phyloP scores from a whole-genome alignment of 30 jellyfish, hydroid and myxozoan genomes.

The Aurelia aurita complex sp. Pacific region DNA sequence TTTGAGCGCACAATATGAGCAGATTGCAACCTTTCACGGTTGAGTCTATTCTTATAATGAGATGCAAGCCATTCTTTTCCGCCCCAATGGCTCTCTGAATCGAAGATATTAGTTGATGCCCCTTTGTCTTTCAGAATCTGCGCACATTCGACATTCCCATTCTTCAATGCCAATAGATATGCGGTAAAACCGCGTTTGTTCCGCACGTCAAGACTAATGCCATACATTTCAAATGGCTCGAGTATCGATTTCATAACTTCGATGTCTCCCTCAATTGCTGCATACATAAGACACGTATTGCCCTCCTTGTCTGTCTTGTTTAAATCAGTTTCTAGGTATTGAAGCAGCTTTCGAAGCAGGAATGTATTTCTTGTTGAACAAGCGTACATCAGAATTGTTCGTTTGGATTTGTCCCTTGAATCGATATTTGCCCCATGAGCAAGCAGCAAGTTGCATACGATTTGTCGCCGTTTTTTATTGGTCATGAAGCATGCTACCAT shows the following conservation, averaged over 20 bases:
- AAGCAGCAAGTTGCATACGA: slow-evolving; percentile 42
- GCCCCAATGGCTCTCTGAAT: slow-evolving; percentile 33
- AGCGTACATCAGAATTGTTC: slow-evolving; percentile 59
- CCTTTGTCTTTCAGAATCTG: slow-evolving; percentile 40
- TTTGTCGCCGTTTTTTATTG: slow-evolving; percentile 32
- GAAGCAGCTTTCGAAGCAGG: slow-evolving; percentile 27
- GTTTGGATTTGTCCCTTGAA: slow-evolving; percentile 12
- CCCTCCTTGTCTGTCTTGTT: slow-evolving; percentile 41
- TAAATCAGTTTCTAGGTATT: slow-evolving; percentile 29
- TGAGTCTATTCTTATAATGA: slow-evolving; percentile 22
- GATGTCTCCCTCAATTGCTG: slow-evolving; percentile 65
- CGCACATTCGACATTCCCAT: slow-evolving; percentile 60
- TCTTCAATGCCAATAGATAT: slow-evolving; percentile 44
- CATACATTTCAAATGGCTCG: slow-evolving; percentile 24
- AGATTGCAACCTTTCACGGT: slow-evolving; percentile 28
- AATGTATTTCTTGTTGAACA: slow-evolving; percentile 54
- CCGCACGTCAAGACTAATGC: slow-evolving; percentile 38
- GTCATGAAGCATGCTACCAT: slow-evolving; percentile 67
- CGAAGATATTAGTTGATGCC: slow-evolving; percentile 45
- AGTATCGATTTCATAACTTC: slow-evolving; percentile 16
- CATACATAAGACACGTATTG: slow-evolving; percentile 63
- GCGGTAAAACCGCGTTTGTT: slow-evolving; percentile 57
- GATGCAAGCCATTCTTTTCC: slow-evolving; percentile 46
- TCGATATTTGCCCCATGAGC: slow-evolving; percentile 49
- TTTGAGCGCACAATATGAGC: slow-evolving; percentile 12